phyloP scores from a whole-genome alignment of 2,797 vertebrate genomes.

The Phyllotis vaccarum region DNA sequence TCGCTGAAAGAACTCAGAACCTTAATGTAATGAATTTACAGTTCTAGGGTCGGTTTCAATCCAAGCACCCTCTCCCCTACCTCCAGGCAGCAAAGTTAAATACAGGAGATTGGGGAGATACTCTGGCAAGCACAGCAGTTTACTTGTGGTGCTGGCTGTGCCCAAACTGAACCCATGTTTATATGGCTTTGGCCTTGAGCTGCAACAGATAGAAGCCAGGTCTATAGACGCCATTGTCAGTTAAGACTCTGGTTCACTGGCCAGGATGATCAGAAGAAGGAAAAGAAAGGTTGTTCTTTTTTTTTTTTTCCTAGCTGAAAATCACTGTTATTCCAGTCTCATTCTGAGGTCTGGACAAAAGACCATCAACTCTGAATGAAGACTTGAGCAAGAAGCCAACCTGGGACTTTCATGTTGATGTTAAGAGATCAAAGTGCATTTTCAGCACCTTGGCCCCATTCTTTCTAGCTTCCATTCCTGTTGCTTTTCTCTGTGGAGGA shows the following conservation, averaged over 20 bases:
- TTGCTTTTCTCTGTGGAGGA: background rate
- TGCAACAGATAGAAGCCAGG: background rate
- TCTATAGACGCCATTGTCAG: background rate
- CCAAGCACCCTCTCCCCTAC: background rate
- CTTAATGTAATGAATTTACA: background rate
- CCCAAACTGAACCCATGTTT: constrained; percentile 38
- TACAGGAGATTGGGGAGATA: background rate
- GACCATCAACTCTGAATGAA: background rate
- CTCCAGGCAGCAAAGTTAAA: background rate
- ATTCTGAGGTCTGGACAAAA: background rate
- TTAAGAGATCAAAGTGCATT: background rate
- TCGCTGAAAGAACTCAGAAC: constrained; percentile 36
- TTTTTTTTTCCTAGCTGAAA: constrained; percentile 46
- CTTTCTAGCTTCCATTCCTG: background rate
- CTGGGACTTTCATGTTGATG: background rate
- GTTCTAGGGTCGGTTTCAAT: constrained; percentile 1
- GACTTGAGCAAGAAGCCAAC: background rate
- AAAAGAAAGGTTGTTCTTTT: background rate
- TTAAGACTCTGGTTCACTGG: constrained; percentile 28
- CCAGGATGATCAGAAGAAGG: constrained; percentile 33
- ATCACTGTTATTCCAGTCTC: background rate
- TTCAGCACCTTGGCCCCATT: background rate
- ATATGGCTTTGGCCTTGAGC: background rate
- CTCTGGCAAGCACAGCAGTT: background rate
- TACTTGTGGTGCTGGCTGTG: constrained; percentile 18